Conservation (phyloP, 2,888 invertebrate genomes). For the Phyllotreta cruciferae region DNA sequence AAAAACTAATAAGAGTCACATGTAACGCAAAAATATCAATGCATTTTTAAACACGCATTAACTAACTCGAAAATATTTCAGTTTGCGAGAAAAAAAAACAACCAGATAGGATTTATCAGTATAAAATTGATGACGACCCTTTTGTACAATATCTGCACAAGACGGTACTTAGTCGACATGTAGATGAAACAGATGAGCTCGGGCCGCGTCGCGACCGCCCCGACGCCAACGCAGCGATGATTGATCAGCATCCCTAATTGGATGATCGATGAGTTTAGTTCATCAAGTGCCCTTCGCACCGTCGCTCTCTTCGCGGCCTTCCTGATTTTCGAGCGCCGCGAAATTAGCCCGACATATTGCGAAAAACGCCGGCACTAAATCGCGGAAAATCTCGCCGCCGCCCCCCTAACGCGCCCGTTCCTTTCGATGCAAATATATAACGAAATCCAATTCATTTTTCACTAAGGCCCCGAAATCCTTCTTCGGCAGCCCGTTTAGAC, state of each 20-base stretch:
- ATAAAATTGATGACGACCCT: too few species aligned
- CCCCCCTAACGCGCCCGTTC: too few species aligned
- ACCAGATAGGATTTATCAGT: too few species aligned
- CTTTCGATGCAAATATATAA: constrained; percentile 26
- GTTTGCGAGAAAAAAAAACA: too few species aligned
- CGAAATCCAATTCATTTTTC: constrained; percentile 33
- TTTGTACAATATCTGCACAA: constrained; percentile 26
- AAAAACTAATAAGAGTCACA: not conserved
- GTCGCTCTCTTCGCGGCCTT: constrained; percentile 47
- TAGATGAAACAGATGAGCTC: constrained; percentile 58
- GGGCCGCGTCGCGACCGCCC: constrained; percentile 35
- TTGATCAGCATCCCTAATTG: constrained; percentile 78
- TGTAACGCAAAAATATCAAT: too few species aligned
- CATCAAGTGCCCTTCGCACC: constrained; percentile 57
- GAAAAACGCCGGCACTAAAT: too few species aligned
- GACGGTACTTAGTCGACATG: constrained; percentile 51
- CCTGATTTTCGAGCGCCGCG: constrained; percentile 40
- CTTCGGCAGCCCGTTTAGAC: constrained; percentile 33
- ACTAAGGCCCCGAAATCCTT: constrained; percentile 30
- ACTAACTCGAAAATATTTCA: too few species aligned
- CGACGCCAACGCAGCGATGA: constrained; percentile 65
- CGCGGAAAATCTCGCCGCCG: too few species aligned
- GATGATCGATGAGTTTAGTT: constrained; percentile 75
- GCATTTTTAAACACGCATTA: too few species aligned
- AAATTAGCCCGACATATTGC: constrained; percentile 48